phyloP scores from a whole-genome alignment of 2,113 vertebrate species.

The Cololabis saira region DNA sequence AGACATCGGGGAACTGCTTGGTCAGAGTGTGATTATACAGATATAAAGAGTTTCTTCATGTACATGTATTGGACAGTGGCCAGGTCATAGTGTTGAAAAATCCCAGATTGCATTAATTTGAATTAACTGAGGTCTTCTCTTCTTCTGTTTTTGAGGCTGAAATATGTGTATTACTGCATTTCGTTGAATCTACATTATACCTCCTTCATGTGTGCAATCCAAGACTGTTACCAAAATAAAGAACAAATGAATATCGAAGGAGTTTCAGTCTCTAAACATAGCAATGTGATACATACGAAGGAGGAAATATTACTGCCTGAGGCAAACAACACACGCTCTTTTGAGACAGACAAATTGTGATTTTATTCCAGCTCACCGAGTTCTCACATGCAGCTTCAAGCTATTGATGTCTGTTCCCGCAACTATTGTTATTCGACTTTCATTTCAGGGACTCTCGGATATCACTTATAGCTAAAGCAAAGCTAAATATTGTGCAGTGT shows the following conservation, averaged over 20 bases:
- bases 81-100: conserved; percentile 13
- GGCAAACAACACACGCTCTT: conserved; percentile 45
- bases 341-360: conserved; percentile 51
- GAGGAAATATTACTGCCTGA: conserved; percentile 48
- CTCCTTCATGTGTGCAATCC: conserved; percentile 15
- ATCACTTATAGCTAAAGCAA: conserved; percentile 14
- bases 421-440: conserved; percentile 43
- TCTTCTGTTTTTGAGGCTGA: neutral
- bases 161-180: conserved; percentile 12
- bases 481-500: conserved; percentile 7
- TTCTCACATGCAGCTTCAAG: conserved; percentile 52
- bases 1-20: neutral
- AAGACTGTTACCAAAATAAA: conserved; percentile 29
- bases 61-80: neutral
- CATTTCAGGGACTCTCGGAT: conserved; percentile 24
- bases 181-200: conserved; percentile 7
- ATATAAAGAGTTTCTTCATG: conserved; percentile 5
- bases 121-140: neutral
- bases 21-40: neutral
- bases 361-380: conserved; percentile 50
- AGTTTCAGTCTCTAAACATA: conserved; percentile 16
- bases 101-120: neutral
- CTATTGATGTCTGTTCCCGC: conserved; percentile 48
- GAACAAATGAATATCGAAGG: conserved; percentile 36
- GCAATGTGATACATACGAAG: conserved; percentile 20